Conservation (phyloP, 2,888 invertebrate species). For the Piscicola geometra region DNA sequence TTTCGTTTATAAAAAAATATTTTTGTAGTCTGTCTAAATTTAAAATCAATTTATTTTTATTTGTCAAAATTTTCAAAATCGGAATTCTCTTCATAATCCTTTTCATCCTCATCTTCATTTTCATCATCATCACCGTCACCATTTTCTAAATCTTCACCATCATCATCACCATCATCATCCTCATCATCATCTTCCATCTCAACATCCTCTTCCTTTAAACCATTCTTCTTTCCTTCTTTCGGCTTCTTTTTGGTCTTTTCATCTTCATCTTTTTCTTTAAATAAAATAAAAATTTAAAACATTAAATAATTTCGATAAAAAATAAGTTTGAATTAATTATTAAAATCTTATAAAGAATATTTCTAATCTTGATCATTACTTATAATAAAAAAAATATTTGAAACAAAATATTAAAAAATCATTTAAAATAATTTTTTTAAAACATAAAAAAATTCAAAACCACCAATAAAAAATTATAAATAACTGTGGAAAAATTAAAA, state of each 20-base stretch:
- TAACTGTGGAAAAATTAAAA: background rate
- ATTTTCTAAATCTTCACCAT: background rate
- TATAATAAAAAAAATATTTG: too few relatives aligned
- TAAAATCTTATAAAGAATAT: too few relatives aligned
- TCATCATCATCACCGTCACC: conserved; percentile 2
- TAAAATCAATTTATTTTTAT: too few relatives aligned
- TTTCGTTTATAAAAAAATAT: too few relatives aligned
- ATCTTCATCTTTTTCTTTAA: conserved; percentile 15
- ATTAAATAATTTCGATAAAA: too few relatives aligned
- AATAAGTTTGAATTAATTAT: too few relatives aligned
- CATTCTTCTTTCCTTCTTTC: background rate
- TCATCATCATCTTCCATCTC: background rate
- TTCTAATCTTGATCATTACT: too few relatives aligned
- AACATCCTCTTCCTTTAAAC: background rate
- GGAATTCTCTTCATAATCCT: background rate
- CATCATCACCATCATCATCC: background rate
- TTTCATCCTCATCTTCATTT: conserved; percentile 15
- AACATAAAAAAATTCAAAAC: too few relatives aligned
- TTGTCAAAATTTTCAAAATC: background rate
- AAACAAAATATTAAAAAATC: too few relatives aligned
- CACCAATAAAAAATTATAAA: background rate
- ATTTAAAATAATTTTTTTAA: too few relatives aligned
- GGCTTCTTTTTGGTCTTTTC: background rate
- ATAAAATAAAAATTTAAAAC: background rate
- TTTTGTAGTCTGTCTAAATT: too few relatives aligned